These are phyloP conservation scores for Synergus laeviventris DNA, from an alignment of 2,888 invertebrate genomes.

Conservation along the genomic window DNA sequence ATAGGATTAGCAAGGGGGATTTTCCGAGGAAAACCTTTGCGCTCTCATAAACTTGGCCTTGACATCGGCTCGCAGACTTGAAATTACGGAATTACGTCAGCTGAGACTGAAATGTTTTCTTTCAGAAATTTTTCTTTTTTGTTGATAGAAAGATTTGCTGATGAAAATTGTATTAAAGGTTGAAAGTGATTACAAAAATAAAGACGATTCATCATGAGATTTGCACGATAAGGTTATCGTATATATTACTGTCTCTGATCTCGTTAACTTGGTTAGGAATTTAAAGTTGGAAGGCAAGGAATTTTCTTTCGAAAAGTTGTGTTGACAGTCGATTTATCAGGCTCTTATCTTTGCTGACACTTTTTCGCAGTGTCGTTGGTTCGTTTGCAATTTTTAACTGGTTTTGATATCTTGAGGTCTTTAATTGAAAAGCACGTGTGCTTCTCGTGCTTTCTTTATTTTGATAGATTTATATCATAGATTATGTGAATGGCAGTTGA, in stretches of 20 bases:
- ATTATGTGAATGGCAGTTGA: conserved; percentile 2
- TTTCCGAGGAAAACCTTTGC: conserved; percentile 20
- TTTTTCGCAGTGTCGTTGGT: conserved; percentile 28
- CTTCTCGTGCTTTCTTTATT: conserved; percentile 32
- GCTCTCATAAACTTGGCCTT: conserved; percentile 55
- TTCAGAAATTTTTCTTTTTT: not conserved
- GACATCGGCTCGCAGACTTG: conserved; percentile 52
- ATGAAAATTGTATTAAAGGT: not conserved
- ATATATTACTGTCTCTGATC: not conserved
- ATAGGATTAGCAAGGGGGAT: not conserved
- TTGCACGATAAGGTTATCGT: conserved; percentile 2
- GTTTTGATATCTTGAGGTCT: not conserved
- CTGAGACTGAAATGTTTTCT: conserved; percentile 48
- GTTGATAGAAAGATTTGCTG: not conserved
- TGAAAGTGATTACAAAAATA: not conserved
- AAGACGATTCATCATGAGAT: not conserved
- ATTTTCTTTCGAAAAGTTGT: conserved; percentile 43
- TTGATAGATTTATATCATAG: not conserved
- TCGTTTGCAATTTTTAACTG: conserved; percentile 22
- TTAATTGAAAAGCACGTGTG: not conserved
- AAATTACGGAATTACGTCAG: conserved; percentile 58
- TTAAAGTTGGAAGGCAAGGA: conserved; percentile 30
- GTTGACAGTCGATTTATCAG: conserved; percentile 34
- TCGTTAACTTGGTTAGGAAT: not conserved
- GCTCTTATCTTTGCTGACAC: conserved; percentile 19